phyloP scores from a whole-genome alignment of 2,888 invertebrate genomes.

The Polyploca ridens region DNA sequence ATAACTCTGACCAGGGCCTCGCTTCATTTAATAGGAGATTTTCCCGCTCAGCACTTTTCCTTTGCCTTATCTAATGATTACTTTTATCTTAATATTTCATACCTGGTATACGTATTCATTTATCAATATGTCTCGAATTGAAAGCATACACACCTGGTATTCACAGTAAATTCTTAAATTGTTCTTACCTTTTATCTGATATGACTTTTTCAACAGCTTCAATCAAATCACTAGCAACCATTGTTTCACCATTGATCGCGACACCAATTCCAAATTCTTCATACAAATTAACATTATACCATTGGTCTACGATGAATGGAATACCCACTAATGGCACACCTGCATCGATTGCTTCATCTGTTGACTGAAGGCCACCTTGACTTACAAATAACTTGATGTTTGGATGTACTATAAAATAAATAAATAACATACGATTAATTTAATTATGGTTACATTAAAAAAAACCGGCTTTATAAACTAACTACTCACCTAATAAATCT shows the following conservation, averaged over 20 bases:
- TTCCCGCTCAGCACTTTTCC: no score
- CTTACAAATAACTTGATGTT: conserved; percentile 41
- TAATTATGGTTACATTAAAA: background rate
- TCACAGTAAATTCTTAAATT: background rate
- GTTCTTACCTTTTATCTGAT: conserved; percentile 7
- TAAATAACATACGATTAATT: background rate
- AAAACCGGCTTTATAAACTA: background rate
- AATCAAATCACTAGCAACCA: conserved; percentile 4
- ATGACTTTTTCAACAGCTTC: conserved; percentile 3
- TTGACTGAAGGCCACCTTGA: conserved; percentile 40
- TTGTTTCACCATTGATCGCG: background rate
- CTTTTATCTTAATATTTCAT: no score
- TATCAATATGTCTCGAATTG: no score
- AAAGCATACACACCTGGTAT: no score
- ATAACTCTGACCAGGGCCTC: no score
- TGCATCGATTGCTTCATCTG: conserved; percentile 39
- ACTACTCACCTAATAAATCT: conserved; percentile 35
- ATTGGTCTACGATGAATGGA: conserved; percentile 40
- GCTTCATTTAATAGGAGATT: no score
- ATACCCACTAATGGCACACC: conserved; percentile 39
- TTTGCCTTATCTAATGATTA: no score
- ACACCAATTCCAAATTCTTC: conserved; percentile 24
- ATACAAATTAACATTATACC: conserved; percentile 33
- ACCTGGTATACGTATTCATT: no score
- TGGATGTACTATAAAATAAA: conserved; percentile 38